phyloP scores from a whole-genome alignment of 2,797 vertebrate species.

The Hephaestus fuliginosus region DNA sequence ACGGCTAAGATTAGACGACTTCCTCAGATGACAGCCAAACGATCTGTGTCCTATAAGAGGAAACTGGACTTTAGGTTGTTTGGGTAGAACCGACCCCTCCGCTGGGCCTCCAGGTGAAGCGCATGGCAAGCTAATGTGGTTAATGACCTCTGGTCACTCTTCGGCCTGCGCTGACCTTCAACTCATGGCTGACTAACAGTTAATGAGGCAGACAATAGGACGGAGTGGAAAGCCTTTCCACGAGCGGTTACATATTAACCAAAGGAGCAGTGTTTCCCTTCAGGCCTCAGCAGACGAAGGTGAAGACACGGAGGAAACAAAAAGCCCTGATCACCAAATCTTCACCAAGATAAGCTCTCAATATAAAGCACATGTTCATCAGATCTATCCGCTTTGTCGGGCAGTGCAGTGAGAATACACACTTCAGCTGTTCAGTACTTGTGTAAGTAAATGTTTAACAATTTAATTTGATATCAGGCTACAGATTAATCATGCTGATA shows the following conservation, averaged over 20 bases:
- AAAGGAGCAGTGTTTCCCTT: not conserved
- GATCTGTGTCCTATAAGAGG: slow-evolving; percentile 85
- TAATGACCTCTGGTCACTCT: slow-evolving; percentile 18
- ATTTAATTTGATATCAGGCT: not conserved
- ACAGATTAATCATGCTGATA: not conserved
- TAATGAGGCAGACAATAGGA: slow-evolving; percentile 26
- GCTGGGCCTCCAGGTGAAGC: slow-evolving; percentile 73
- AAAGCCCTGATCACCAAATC: slow-evolving; percentile 3
- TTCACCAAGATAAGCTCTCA: not conserved
- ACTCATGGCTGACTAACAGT: not conserved
- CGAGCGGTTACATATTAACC: slow-evolving; percentile 58
- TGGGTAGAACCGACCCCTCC: slow-evolving; percentile 34
- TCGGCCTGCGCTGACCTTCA: slow-evolving; percentile 33
- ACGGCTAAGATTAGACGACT: slow-evolving; percentile 87
- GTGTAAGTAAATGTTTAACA: not conserved
- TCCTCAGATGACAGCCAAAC: slow-evolving; percentile 85
- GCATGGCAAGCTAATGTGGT: slow-evolving; percentile 1
- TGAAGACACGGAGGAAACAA: slow-evolving; percentile 18
- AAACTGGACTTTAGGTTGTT: slow-evolving; percentile 69
- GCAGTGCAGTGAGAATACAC: not conserved
- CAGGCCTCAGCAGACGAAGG: slow-evolving; percentile 12
- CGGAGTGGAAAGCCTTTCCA: slow-evolving; percentile 33
- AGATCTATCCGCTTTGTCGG: not conserved
- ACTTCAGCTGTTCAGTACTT: not conserved
- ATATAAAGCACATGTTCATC: not conserved